Conservation (phyloP, 2,888 invertebrate species). For the Brachylomia viminalis region DNA sequence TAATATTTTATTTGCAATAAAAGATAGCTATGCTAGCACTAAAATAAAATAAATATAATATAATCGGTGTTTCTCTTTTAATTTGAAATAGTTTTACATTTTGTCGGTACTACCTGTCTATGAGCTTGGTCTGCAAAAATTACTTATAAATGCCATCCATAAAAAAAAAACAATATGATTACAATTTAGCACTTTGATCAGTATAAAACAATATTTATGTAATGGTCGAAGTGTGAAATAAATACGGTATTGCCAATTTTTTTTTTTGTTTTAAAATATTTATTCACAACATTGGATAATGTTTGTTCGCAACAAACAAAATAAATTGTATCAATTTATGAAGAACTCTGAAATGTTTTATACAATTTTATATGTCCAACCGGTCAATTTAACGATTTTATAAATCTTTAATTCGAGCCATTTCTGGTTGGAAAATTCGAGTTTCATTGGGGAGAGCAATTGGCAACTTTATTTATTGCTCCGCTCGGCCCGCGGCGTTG, state of each 20-base stretch:
- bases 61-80: background rate
- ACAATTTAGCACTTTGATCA: background rate
- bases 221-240: background rate
- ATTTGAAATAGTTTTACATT: background rate
- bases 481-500: slow-evolving; percentile 64
- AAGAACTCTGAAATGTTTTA: slow-evolving; percentile 20
- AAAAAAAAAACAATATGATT: background rate
- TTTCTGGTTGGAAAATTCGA: slow-evolving; percentile 61
- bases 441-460: slow-evolving; percentile 64
- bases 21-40: background rate
- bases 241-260: slow-evolving; percentile 17
- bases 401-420: slow-evolving; percentile 54
- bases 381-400: slow-evolving; percentile 57
- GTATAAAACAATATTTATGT: slow-evolving; percentile 8
- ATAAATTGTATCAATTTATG: slow-evolving; percentile 16
- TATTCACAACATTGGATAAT: slow-evolving; percentile 1
- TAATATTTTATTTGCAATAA: background rate
- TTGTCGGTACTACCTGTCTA: background rate
- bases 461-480: slow-evolving; percentile 68
- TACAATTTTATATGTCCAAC: slow-evolving; percentile 39
- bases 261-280: slow-evolving; percentile 18
- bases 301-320: background rate
- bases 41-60: background rate
- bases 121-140: background rate
- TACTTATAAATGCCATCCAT: background rate